phyloP scores from a whole-genome alignment of 2,113 vertebrate species.

The cat (Felis catus) region F.catus_Fca126_mat1.0 CM031421.1:72571001-72571500 shows the following conservation, averaged over 20 bases:
- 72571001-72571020: slow-evolving; percentile 14
- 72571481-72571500: slow-evolving; percentile 72
- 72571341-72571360: not conserved
- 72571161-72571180: slow-evolving; percentile 13
- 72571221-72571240: not conserved
- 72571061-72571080: not conserved
- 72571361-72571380: slow-evolving; percentile 28
- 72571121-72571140: slow-evolving; percentile 15
- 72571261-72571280: slow-evolving; percentile 48
- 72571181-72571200: not conserved
- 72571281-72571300: not conserved
- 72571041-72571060: slow-evolving; percentile 35
- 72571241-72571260: not conserved
- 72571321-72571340: slow-evolving; percentile 20
- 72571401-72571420: not conserved
- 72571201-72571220: not conserved
- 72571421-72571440: slow-evolving; percentile 56
- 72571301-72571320: not conserved
- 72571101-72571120: not conserved
- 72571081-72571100: not conserved
- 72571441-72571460: slow-evolving; percentile 46
- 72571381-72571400: slow-evolving; percentile 33
- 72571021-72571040: slow-evolving; percentile 44
- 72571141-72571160: not conserved
- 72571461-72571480: slow-evolving; percentile 51